Evolutionary conservation across 2,888 invertebrate genomes (phyloP).

Genomic region (Ophraella communa): DNA sequence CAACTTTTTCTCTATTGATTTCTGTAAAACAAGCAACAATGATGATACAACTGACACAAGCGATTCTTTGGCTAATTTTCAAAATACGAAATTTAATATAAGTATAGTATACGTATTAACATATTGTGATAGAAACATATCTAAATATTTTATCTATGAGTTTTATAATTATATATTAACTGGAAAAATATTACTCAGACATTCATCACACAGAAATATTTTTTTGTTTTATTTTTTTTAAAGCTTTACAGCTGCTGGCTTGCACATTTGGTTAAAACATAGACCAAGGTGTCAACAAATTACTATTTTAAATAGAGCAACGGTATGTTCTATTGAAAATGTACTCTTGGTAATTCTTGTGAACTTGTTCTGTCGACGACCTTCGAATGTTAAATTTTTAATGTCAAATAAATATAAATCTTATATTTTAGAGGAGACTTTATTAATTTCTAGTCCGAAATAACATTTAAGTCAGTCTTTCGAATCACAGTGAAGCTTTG

Average conservation of each 20-base stretch:
- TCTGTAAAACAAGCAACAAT: constrained; percentile 52
- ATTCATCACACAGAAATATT: constrained; percentile 53
- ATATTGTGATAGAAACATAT: constrained; percentile 58
- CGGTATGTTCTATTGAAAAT: background rate
- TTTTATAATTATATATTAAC: constrained; percentile 50
- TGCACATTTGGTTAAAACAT: constrained; percentile 34
- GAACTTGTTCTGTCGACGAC: background rate
- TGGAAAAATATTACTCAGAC: constrained; percentile 56
- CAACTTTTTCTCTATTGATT: background rate
- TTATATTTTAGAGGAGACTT: constrained; percentile 45
- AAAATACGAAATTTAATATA: constrained; percentile 39
- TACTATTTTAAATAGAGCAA: background rate
- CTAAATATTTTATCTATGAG: constrained; percentile 55
- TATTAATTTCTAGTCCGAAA: constrained; percentile 58
- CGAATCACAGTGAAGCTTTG: constrained; percentile 66
- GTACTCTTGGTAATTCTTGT: background rate
- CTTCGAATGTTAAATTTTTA: background rate
- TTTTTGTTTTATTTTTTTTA: constrained; percentile 48
- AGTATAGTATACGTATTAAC: constrained; percentile 55
- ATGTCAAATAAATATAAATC: constrained; percentile 30
- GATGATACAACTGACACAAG: constrained; percentile 56
- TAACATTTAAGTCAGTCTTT: constrained; percentile 64
- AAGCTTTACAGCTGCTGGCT: constrained; percentile 55
- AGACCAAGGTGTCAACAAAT: constrained; percentile 2
- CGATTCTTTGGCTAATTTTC: constrained; percentile 48